A percentile compares a stretch with the other conserved stretches of the same genome.
These are phyloP conservation scores for Karalla daura DNA, from an alignment of 2,797 vertebrate species.

Conservation along the genomic window DNA sequence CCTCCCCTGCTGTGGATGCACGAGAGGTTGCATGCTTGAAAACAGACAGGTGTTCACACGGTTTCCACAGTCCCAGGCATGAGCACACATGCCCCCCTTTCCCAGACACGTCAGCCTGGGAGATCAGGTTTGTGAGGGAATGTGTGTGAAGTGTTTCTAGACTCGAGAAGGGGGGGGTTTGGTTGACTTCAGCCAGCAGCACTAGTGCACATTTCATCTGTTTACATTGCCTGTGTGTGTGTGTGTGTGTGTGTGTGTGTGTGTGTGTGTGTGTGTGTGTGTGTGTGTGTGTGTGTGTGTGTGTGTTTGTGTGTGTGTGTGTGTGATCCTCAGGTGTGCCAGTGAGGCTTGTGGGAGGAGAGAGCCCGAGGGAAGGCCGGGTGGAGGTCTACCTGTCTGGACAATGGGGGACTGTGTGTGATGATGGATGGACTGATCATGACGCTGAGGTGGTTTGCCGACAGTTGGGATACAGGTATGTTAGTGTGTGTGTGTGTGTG, in stretches of 20 bases:
- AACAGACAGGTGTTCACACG: constrained; percentile 40
- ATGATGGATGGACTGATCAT: constrained; percentile 96
- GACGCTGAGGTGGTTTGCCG: constrained; percentile 95
- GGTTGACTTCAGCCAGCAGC: not conserved
- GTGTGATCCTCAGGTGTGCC: constrained; percentile 85
- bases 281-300: not conserved
- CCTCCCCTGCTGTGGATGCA: not conserved
- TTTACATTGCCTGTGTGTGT: constrained; percentile 3
- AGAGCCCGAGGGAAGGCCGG: constrained; percentile 93
- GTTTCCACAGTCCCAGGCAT: constrained; percentile 23
- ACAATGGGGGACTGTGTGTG: constrained; percentile 97
- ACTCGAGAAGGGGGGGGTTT: not conserved
- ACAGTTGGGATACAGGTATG: constrained; percentile 95
- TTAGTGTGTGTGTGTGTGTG: not conserved
- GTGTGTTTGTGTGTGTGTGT: not conserved
- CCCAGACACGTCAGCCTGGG: not conserved
- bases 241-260: not conserved
- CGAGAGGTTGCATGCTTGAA: constrained; percentile 25
- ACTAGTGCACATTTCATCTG: too few relatives aligned
- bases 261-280: not conserved
- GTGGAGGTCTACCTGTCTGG: constrained; percentile 93
- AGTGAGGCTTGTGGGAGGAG: constrained; percentile 93
- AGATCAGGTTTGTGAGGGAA: constrained; percentile 41
- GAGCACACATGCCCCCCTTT: constrained; percentile 43
- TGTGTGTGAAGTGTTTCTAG: constrained; percentile 17